phyloP scores from a whole-genome alignment of 2,797 vertebrate species.

The Tokudaia tokunoshimensis region DNA sequence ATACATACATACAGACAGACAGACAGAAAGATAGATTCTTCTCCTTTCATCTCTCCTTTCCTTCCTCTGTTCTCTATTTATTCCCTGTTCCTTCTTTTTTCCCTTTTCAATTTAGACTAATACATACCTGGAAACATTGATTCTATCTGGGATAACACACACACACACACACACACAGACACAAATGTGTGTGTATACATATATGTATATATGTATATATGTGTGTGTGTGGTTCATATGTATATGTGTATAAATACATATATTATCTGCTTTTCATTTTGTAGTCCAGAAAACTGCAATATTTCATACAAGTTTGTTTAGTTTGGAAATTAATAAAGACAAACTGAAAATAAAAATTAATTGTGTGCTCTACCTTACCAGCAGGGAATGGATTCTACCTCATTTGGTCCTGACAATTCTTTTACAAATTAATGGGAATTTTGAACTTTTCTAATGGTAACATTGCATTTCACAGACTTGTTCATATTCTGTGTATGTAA shows the following conservation, averaged over 20 bases:
- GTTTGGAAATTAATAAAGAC: neutral
- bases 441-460: neutral
- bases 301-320: neutral
- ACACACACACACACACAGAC: too few species aligned
- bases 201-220: too few species aligned
- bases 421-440: neutral
- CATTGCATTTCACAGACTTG: neutral
- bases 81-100: too few species aligned
- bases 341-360: neutral
- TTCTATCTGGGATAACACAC: too few species aligned
- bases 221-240: neutral
- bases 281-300: neutral
- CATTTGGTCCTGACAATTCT: neutral
- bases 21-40: too few species aligned
- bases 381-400: neutral
- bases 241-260: neutral
- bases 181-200: too few species aligned
- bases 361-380: fast-evolving
- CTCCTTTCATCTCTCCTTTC: too few species aligned
- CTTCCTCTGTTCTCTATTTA: too few species aligned
- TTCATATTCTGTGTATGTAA: neutral
- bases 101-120: too few species aligned
- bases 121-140: too few species aligned
- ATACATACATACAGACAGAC: too few species aligned
- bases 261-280: neutral